Conservation (phyloP, 2,113 vertebrate genomes). For the Tragelaphus imberbis region DNA sequence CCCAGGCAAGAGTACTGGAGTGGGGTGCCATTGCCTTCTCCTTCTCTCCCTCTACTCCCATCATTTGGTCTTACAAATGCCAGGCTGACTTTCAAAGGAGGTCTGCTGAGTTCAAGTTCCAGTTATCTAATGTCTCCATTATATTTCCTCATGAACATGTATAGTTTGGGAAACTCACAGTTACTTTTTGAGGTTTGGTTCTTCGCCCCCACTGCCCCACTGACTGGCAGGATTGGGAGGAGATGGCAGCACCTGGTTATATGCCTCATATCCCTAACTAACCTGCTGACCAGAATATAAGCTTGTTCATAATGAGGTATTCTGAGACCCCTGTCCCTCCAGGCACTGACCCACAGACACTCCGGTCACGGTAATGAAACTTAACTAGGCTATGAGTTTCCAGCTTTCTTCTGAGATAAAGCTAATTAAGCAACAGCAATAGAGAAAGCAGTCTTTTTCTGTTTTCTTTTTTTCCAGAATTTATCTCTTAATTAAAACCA, state of each 20-base stretch:
- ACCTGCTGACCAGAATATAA: neutral
- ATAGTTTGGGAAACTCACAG: neutral
- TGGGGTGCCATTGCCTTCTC: too few relatives aligned
- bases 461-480: neutral
- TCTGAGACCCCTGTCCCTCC: neutral
- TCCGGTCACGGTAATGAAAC: neutral
- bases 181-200: neutral
- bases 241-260: neutral
- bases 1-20: too few relatives aligned
- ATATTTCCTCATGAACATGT: neutral
- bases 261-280: neutral
- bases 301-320: neutral
- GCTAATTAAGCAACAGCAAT: neutral
- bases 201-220: neutral
- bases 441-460: neutral
- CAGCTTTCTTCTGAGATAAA: neutral
- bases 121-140: neutral
- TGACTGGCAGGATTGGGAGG: neutral
- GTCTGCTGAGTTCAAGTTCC: neutral
- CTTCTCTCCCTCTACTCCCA: neutral
- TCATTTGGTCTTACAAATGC: neutral
- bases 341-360: neutral
- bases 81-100: neutral
- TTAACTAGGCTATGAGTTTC: neutral
- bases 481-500: slow-evolving; percentile 14